phyloP scores from a whole-genome alignment of 2,113 vertebrate species.

The Cettia cetti region DNA sequence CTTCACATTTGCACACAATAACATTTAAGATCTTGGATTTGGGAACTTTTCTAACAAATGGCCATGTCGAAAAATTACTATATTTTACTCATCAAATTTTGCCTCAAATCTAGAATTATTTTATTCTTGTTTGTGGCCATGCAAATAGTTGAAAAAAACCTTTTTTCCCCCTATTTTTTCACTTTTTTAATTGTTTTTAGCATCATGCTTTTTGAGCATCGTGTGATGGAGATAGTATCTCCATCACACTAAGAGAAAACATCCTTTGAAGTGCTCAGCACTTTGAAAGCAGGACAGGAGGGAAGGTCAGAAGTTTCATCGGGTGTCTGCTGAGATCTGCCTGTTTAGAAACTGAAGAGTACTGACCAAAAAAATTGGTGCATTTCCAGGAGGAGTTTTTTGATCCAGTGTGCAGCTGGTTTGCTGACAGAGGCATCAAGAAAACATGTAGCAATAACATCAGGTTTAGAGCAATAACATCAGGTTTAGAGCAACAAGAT shows the following conservation, averaged over 20 bases:
- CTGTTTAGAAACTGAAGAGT: background rate
- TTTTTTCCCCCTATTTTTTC: background rate
- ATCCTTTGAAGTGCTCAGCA: background rate
- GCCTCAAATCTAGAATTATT: background rate
- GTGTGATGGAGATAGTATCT: background rate
- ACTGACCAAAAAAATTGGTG: background rate
- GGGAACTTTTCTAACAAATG: background rate
- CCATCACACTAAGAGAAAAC: background rate
- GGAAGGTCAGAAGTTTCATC: background rate
- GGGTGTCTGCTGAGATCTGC: background rate
- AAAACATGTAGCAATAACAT: background rate
- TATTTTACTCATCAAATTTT: background rate
- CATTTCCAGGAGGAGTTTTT: background rate
- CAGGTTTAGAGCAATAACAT: background rate
- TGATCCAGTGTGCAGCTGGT: background rate
- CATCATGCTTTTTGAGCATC: background rate
- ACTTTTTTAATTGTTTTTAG: background rate
- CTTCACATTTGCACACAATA: background rate
- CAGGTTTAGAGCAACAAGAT: background rate
- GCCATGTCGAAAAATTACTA: background rate
- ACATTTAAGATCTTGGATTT: background rate
- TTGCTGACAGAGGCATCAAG: background rate
- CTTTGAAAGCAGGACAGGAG: background rate
- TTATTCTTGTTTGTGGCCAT: background rate
- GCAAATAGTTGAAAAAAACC: background rate